Base-by-base conservation (phyloP, 2,113 vertebrate genomes). In the Dryoscopus gambensis region DNA sequence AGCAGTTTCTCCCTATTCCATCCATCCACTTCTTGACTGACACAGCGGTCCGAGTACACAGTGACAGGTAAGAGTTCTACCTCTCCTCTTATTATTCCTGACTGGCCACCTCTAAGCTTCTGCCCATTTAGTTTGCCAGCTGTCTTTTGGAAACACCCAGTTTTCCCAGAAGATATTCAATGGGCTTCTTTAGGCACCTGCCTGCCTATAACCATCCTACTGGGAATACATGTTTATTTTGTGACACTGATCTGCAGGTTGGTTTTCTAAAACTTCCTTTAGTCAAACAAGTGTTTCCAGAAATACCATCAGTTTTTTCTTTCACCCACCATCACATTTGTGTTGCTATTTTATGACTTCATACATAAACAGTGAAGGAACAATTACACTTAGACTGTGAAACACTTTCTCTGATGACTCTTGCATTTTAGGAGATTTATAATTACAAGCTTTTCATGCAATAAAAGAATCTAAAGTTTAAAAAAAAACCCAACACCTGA, bases 41-140 rank as follows among this genome's bases (percentile, higher is more conserved):
- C 20, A 68, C 1, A 31, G 10, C 84, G 52, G 28, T 3, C 1
- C 0, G 0, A 76, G 27, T 8, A 60, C 14, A 56, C 11, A 39
- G 24, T 4, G 42, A 76, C 13, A 5, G 10, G 17, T 23, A 10
- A 76, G 25, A 75, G 24, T 22, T 56, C 57, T 67, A 18, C 20
- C 56, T 39, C 11, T 42, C 20, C n/a, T 65, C 35, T 78, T 27
- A 37, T 11, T 53, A 15, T 31, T 87, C 68, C 60, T 69, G 69
- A 79, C 63, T 74, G 37, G 57, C 13, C 49, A 80, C 21, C 31
- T 77, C 23, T 21, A 64, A 79, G 62, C 57, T 82, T 95, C 10
- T 76, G 52, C 40, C 44, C n/a, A 20, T 27, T 63, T 39, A 16
- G 27, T 71, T 84, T 90, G 44, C n/a, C 53, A 69, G 55, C 17